These are phyloP conservation scores for Pyrochroa serraticornis DNA, from an alignment of 2,888 invertebrate species.

Conservation along the genomic window DNA sequence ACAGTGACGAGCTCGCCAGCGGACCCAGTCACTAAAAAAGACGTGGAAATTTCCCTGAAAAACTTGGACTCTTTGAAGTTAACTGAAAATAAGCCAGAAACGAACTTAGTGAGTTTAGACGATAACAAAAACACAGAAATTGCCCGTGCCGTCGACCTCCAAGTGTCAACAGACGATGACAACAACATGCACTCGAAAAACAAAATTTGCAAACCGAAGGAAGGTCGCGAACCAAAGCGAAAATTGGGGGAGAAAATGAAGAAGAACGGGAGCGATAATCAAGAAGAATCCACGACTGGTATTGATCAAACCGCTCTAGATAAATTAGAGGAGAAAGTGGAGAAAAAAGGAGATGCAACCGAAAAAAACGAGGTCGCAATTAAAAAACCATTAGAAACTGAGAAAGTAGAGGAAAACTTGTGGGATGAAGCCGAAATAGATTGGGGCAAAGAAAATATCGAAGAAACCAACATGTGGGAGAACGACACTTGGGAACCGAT, in stretches of 20 bases:
- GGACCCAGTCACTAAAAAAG: slow-evolving; percentile 28
- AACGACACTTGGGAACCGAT: slow-evolving; percentile 62
- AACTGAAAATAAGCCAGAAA: slow-evolving; percentile 9
- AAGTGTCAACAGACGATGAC: slow-evolving; percentile 13
- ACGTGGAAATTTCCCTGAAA: neutral
- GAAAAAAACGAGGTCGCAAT: neutral
- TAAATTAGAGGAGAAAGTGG: neutral
- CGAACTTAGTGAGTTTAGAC: slow-evolving; percentile 1
- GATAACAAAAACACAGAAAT: slow-evolving; percentile 18
- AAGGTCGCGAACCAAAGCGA: neutral
- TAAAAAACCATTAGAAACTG: neutral
- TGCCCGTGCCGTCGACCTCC: neutral
- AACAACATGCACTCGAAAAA: slow-evolving; percentile 13
- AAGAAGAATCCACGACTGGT: neutral
- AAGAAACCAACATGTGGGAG: slow-evolving; percentile 33
- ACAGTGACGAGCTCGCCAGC: slow-evolving; percentile 1
- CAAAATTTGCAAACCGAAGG: neutral
- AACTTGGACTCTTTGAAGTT: slow-evolving; percentile 1
- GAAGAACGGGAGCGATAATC: neutral
- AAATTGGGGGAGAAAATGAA: neutral
- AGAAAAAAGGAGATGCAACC: neutral
- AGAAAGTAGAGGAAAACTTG: slow-evolving; percentile 49
- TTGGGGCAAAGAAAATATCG: slow-evolving; percentile 35
- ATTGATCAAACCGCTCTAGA: neutral
- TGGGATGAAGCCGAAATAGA: slow-evolving; percentile 50